These are phyloP conservation scores for Liparis tanakae DNA, from an alignment of 2,797 vertebrate species.

Conservation along the genomic window DNA sequence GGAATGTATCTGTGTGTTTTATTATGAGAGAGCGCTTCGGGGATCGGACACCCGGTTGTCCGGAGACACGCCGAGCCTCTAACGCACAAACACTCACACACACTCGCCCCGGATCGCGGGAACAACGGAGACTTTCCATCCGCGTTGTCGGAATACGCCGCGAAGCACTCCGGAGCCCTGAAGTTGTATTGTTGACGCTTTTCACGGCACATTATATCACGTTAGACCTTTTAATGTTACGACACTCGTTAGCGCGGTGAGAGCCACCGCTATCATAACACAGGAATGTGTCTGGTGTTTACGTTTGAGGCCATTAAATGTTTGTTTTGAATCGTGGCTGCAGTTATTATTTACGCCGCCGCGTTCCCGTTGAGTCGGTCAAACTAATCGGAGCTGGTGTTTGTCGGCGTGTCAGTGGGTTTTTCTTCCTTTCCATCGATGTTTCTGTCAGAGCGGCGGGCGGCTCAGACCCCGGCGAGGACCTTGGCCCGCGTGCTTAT, in stretches of 20 bases:
- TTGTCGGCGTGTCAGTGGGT: conserved; percentile 26
- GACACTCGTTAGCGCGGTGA: conserved; percentile 45
- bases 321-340: conserved; percentile 53
- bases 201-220: conserved; percentile 39
- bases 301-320: conserved; percentile 72
- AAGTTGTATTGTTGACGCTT: conserved; percentile 49
- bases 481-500: conserved; percentile 68
- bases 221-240: conserved; percentile 46
- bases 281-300: conserved; percentile 59
- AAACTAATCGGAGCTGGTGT: conserved; percentile 16
- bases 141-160: conserved; percentile 45
- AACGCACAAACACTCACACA: conserved; percentile 46
- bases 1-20: conserved; percentile 74
- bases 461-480: conserved; percentile 56
- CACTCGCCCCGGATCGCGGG: conserved; percentile 65
- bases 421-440: conserved; percentile 43
- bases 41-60: conserved; percentile 53
- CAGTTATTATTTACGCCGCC: conserved; percentile 46
- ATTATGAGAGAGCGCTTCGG: conserved; percentile 47
- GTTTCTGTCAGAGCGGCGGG: conserved; percentile 40
- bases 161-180: conserved; percentile 58
- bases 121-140: conserved; percentile 31
- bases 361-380: neutral
- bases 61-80: conserved; percentile 36
- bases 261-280: conserved; percentile 37